Conservation (phyloP, 2,888 invertebrate genomes). For the Phaedon cochleariae region DNA sequence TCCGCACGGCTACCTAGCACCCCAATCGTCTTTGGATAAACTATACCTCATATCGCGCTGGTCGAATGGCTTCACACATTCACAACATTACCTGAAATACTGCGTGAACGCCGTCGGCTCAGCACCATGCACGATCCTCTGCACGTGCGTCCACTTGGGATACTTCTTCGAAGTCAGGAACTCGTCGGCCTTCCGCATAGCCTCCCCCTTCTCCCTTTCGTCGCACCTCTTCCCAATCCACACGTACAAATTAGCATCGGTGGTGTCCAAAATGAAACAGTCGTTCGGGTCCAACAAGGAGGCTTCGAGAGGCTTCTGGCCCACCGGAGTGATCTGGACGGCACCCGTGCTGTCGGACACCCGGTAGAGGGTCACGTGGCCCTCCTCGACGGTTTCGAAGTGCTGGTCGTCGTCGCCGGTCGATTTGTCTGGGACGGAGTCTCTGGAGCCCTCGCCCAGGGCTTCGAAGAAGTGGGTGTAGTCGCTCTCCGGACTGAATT, state of each 20-base stretch:
- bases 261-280: slow-evolving; percentile 82
- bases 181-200: slow-evolving; percentile 77
- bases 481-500: slow-evolving; percentile 71
- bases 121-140: slow-evolving; percentile 80
- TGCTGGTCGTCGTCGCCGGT: slow-evolving; percentile 79
- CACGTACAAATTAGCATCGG: slow-evolving; percentile 79
- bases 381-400: slow-evolving; percentile 75
- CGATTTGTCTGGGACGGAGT: slow-evolving; percentile 75
- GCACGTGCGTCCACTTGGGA: slow-evolving; percentile 79
- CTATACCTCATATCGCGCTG: no score
- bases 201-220: slow-evolving; percentile 75
- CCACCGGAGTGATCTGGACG: slow-evolving; percentile 63
- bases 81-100: slow-evolving; percentile 69
- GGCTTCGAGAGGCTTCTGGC: slow-evolving; percentile 76
- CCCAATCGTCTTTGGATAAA: no score
- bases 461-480: slow-evolving; percentile 79
- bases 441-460: slow-evolving; percentile 78
- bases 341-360: slow-evolving; percentile 74
- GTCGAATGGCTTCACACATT: no score
- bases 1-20: no score
- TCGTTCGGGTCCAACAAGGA: slow-evolving; percentile 78
- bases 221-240: slow-evolving; percentile 85
- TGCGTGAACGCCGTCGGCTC: slow-evolving; percentile 90
- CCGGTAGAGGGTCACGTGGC: slow-evolving; percentile 72
- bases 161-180: slow-evolving; percentile 74